These are phyloP conservation scores for Lates japonicus DNA, from an alignment of 2,797 vertebrate species.

Conservation along the genomic window DNA sequence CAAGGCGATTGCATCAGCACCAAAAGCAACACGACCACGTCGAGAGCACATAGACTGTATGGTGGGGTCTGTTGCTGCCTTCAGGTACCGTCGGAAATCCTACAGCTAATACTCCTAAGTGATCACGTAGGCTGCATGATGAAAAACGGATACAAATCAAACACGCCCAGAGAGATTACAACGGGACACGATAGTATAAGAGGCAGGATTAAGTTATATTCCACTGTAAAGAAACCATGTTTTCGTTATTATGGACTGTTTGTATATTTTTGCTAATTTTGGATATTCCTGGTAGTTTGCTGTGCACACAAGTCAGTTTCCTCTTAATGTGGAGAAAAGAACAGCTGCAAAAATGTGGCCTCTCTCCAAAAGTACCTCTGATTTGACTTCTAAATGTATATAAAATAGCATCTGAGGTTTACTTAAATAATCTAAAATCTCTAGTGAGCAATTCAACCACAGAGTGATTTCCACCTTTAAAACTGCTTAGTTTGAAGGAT, in stretches of 20 bases:
- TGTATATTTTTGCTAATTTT: neutral
- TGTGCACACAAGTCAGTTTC: neutral
- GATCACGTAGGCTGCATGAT: neutral
- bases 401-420: no score
- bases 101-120: fast-evolving
- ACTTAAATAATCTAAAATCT: no score
- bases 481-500: no score
- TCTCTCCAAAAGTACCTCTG: no score
- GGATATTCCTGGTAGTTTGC: neutral
- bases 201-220: neutral
- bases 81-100: neutral
- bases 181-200: neutral
- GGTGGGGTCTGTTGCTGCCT: neutral
- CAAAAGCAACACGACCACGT: conserved; percentile 37
- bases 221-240: neutral
- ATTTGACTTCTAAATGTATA: no score
- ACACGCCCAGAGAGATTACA: neutral
- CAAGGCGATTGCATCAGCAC: conserved; percentile 62
- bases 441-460: no score
- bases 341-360: no score
- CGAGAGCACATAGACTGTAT: neutral
- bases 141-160: neutral
- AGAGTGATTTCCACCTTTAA: no score
- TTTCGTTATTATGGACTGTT: neutral
- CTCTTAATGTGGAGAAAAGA: neutral